Evolutionary conservation across 2,888 invertebrate species (phyloP).

Genomic region (Oxyteleia sp.): DNA sequence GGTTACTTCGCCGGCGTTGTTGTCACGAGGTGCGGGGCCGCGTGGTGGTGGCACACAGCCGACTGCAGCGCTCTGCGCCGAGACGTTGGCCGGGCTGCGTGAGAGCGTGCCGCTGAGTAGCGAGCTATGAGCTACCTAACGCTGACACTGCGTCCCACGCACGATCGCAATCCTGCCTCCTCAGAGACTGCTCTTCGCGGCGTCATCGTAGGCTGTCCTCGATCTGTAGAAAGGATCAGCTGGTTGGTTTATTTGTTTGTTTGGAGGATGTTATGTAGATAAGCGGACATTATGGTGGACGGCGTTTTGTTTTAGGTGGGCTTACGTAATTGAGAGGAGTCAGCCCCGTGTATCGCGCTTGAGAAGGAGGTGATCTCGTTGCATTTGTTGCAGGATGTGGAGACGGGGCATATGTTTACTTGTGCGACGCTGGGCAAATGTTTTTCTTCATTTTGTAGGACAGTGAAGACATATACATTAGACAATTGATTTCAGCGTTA

Average conservation of each 20-base stretch:
- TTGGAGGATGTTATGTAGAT: background rate
- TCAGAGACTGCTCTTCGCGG: background rate
- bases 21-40: constrained; percentile 53
- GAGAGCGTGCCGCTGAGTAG: constrained; percentile 20
- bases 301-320: constrained; percentile 4
- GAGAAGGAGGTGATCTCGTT: constrained; percentile 21
- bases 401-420: too few species aligned
- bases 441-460: too few species aligned
- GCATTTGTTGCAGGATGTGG: constrained; percentile 5
- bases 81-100: constrained; percentile 21
- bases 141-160: constrained; percentile 12
- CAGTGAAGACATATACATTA: too few species aligned
- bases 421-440: too few species aligned
- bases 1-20: constrained; percentile 42
- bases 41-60: constrained; percentile 58
- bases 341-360: constrained; percentile 2
- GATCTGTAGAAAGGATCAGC: background rate
- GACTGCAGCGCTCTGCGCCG: constrained; percentile 65
- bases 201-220: background rate
- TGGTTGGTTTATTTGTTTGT: background rate
- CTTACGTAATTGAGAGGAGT: constrained; percentile 8
- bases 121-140: constrained; percentile 15
- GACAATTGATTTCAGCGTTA: too few species aligned
- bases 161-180: background rate
- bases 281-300: background rate